A percentile compares a stretch with the other conserved stretches of the same genome.
Conservation (phyloP, 2,113 vertebrate genomes). For the Leucosticte australis region DNA sequence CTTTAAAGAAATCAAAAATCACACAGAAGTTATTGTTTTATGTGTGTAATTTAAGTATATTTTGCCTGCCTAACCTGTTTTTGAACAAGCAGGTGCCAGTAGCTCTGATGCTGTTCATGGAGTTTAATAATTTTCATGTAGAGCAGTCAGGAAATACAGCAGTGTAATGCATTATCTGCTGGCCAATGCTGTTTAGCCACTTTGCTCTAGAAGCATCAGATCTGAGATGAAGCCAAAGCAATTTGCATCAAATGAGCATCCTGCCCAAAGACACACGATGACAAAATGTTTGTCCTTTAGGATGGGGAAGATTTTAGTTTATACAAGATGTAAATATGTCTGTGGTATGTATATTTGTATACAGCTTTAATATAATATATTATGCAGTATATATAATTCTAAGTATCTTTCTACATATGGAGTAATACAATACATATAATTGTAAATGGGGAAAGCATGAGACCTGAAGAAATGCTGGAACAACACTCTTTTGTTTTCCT, state of each 20-base stretch:
- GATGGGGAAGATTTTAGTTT: background rate
- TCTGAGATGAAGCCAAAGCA: background rate
- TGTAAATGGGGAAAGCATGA: background rate
- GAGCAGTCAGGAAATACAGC: background rate
- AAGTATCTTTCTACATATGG: background rate
- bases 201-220: background rate
- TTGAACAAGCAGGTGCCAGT: background rate
- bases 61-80: background rate
- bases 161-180: background rate
- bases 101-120: background rate
- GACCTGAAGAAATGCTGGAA: background rate
- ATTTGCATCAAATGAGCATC: background rate
- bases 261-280: background rate
- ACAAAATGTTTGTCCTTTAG: background rate
- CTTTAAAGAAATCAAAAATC: background rate
- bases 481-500: background rate
- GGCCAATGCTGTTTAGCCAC: background rate
- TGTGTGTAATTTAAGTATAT: background rate
- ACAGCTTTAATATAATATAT: background rate
- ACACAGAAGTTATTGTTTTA: background rate
- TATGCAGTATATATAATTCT: background rate
- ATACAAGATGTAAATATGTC: background rate
- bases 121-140: background rate
- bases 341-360: background rate
- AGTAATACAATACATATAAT: background rate